These are phyloP conservation scores for Actias luna DNA, from an alignment of 2,888 invertebrate species.

Conservation along the genomic window DNA sequence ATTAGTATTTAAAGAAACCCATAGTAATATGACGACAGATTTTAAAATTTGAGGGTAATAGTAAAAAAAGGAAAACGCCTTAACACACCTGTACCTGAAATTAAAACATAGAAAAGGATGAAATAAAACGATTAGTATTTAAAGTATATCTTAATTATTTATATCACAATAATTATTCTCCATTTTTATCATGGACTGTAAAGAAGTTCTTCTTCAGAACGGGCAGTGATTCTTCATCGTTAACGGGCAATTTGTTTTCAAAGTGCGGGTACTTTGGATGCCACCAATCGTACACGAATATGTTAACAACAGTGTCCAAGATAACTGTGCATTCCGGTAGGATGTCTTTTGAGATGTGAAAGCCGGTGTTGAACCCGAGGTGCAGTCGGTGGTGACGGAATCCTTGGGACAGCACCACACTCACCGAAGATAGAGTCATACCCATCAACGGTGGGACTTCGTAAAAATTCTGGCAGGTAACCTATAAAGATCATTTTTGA, in stretches of 20 bases:
- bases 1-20: slow-evolving; percentile 7
- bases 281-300: slow-evolving; percentile 58
- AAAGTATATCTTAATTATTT: slow-evolving; percentile 23
- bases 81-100: too few relatives aligned
- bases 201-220: slow-evolving; percentile 58
- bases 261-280: slow-evolving; percentile 52
- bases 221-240: slow-evolving; percentile 52
- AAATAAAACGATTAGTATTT: not conserved
- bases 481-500: slow-evolving; percentile 58
- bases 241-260: slow-evolving; percentile 47
- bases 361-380: slow-evolving; percentile 72
- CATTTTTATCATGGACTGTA: slow-evolving; percentile 30
- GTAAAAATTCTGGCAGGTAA: slow-evolving; percentile 79
- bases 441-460: slow-evolving; percentile 83
- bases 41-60: too few relatives aligned
- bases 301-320: slow-evolving; percentile 56
- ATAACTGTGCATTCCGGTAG: slow-evolving; percentile 56
- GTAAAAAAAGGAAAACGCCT: too few relatives aligned
- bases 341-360: slow-evolving; percentile 47
- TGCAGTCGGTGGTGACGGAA: slow-evolving; percentile 79
- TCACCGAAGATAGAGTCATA: slow-evolving; percentile 79
- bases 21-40: too few relatives aligned
- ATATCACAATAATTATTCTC: slow-evolving; percentile 28
- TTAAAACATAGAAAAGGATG: not conserved
- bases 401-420: slow-evolving; percentile 77